Base-by-base conservation (phyloP, 2,113 vertebrate species). In the Bagarius yarrelli region DNA sequence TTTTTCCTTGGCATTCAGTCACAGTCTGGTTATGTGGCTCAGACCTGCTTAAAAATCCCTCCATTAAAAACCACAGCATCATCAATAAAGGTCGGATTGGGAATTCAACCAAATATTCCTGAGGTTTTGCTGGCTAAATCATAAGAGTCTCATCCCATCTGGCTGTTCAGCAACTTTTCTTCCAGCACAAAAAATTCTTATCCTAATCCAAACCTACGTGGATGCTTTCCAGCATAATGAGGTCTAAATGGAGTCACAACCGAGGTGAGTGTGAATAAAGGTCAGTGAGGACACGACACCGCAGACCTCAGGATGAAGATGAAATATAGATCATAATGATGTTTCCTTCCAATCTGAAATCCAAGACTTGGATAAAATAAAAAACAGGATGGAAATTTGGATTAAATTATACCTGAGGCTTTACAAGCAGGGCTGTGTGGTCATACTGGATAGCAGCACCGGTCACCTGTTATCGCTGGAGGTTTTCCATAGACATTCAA, bases 61-160 rank as follows among this genome's bases (percentile, higher is more conserved):
- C 60, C 52, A 67, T 66, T 60, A 57, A 85, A 85, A 85, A 81
- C 79, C 50, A 74, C 76, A 57, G 73, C 72, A 70, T 85, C 79
- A 85, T 84, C 75, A 72, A 80, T 75, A 82, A 77, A 52, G 63
- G 52, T 30, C 83, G 73, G 57, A 27, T 61, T 82, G 73, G 80
- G 69, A 84, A 74, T 71, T 75, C 32, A 69, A 25, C 75, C 53
- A 75, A 78, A 73, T 74, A 27, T 60, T 76, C 61, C 69, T 3
- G 16, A 66, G 73, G 76, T 74, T 16, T 32, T 47, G 63, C 83
- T 79, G 80, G 80, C 76, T 56, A 79, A 71, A 83, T 80, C 75
- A 69, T 74, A 76, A 78, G 80, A 11, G 21, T 53, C 84, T 73
- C 19, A 80, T 80, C 76, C 73, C 34, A 36, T 56, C 78, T 80